A percentile compares a stretch with the other conserved stretches of the same genome.
Evolutionary conservation across 2,797 vertebrate species (phyloP).

Genomic region (Vultur gryphus): DNA sequence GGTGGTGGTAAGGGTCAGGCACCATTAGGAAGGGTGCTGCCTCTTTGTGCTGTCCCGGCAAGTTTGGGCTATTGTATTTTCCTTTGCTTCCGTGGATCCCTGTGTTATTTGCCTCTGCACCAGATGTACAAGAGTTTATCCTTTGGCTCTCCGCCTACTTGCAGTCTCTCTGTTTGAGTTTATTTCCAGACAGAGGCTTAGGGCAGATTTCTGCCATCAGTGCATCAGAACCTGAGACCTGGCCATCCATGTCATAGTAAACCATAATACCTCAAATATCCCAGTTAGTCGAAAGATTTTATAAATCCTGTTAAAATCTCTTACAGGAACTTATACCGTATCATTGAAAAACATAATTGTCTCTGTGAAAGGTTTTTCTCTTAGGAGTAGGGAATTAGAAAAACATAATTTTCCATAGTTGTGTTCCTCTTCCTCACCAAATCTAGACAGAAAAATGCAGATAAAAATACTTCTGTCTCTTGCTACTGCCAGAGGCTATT

Average conservation of each 20-base stretch:
- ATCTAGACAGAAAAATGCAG: not conserved
- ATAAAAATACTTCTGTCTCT: not conserved
- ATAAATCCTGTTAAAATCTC: not conserved
- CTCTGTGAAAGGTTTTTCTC: not conserved
- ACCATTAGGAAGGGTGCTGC: not conserved
- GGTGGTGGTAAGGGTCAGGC: not conserved
- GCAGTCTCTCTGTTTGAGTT: not conserved
- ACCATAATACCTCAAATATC: not conserved
- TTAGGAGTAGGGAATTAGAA: not conserved
- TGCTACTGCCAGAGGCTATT: not conserved
- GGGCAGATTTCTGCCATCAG: not conserved
- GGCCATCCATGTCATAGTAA: not conserved
- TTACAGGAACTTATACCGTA: not conserved
- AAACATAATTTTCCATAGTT: not conserved
- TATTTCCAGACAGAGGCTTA: not conserved
- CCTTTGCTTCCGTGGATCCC: not conserved
- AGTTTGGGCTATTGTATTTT: not conserved
- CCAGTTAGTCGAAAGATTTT: not conserved
- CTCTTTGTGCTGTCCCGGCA: not conserved
- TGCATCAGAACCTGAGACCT: not conserved
- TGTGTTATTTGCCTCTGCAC: not conserved
- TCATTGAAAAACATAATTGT: not conserved
- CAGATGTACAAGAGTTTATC: not conserved
- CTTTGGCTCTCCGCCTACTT: not conserved
- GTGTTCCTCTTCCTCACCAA: not conserved